These are phyloP conservation scores for Agriopis marginaria DNA, from an alignment of 2,888 invertebrate genomes.

Conservation along the genomic window DNA sequence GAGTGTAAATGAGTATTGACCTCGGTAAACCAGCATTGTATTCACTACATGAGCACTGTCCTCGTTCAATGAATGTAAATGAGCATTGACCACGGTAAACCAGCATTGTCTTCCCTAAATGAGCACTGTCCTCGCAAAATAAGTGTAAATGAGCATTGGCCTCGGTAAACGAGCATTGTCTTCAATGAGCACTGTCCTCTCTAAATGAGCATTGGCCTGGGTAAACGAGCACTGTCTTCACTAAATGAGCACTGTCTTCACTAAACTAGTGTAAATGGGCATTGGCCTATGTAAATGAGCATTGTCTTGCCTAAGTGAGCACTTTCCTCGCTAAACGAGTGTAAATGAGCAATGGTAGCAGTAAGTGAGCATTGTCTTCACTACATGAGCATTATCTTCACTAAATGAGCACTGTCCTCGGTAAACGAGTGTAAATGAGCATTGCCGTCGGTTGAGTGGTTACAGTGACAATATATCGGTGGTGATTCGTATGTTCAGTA, in stretches of 20 bases:
- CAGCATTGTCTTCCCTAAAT: background rate
- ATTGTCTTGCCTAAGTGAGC: no score
- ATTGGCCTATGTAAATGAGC: background rate
- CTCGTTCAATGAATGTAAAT: slow-evolving; percentile 39
- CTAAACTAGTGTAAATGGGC: no score
- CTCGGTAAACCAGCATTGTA: background rate
- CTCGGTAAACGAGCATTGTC: no score
- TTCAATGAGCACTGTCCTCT: no score
- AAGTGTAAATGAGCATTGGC: slow-evolving; percentile 51
- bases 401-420: background rate
- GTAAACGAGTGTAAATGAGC: background rate
- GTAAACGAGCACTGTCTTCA: no score
- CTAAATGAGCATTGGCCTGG: no score
- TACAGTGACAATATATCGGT: slow-evolving; percentile 49
- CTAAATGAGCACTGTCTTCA: no score
- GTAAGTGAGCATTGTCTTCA: background rate
- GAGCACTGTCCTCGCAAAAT: slow-evolving; percentile 18
- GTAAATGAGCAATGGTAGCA: no score
- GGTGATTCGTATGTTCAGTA: slow-evolving; percentile 78
- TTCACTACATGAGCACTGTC: background rate
- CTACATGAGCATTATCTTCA: background rate
- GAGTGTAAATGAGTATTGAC: background rate
- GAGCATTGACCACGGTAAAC: background rate
- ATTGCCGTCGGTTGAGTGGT: slow-evolving; percentile 38
- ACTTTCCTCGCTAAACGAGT: no score